Evolutionary conservation across 2,797 vertebrate species (phyloP).

Genomic region (Pangasius sanitwongsei): DNA sequence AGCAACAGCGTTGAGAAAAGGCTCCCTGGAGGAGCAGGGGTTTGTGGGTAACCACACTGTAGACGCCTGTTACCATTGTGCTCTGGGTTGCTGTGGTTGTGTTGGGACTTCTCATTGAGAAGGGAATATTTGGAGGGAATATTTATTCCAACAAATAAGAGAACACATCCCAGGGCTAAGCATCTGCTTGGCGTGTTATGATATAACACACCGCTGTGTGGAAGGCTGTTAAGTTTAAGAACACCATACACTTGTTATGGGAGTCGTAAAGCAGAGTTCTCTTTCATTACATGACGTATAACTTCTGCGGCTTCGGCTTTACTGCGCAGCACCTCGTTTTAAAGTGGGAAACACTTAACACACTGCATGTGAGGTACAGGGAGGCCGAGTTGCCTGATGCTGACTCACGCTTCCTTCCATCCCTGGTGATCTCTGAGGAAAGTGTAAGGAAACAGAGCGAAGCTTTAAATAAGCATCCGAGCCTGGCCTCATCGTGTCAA

Average conservation of each 20-base stretch:
- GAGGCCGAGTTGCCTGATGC: background rate
- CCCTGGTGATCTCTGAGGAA: constrained; percentile 34
- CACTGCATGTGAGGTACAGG: background rate
- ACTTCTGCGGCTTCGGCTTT: constrained; percentile 36
- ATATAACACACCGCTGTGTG: constrained; percentile 15
- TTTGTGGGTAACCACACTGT: constrained; percentile 45
- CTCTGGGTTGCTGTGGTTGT: constrained; percentile 15
- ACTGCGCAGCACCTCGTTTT: constrained; percentile 31
- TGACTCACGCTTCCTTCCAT: constrained; percentile 9
- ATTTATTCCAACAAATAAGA: constrained; percentile 14
- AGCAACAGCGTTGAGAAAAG: constrained; percentile 71
- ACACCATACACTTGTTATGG: constrained; percentile 24
- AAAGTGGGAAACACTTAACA: constrained; percentile 38
- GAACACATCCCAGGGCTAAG: constrained; percentile 19
- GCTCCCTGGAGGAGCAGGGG: constrained; percentile 35
- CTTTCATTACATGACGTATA: constrained; percentile 36
- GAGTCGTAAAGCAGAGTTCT: constrained; percentile 37
- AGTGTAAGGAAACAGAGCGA: constrained; percentile 39
- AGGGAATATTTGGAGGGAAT: constrained; percentile 26
- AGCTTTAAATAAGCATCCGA: constrained; percentile 47
- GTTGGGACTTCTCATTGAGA: constrained; percentile 27
- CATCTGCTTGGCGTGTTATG: background rate
- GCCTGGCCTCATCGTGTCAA: constrained; percentile 46
- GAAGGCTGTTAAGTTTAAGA: constrained; percentile 41
- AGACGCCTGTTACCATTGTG: constrained; percentile 33